phyloP scores from a whole-genome alignment of 2,888 invertebrate species.

The Andrena praecox region DNA sequence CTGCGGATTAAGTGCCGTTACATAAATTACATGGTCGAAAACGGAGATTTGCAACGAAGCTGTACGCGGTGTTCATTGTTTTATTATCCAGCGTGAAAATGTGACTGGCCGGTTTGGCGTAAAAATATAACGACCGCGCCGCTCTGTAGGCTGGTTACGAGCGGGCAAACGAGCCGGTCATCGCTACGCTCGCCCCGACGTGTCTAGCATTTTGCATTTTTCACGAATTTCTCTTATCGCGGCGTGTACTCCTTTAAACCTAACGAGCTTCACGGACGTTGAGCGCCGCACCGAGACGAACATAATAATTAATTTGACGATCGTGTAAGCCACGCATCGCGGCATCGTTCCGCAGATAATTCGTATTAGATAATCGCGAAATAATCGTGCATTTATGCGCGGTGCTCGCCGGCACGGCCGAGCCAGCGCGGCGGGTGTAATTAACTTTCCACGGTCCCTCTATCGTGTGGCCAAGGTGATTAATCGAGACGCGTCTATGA shows the following conservation, averaged over 20 bases:
- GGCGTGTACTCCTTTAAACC: slow-evolving; percentile 42
- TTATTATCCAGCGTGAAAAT: slow-evolving; percentile 22
- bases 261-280: slow-evolving; percentile 61
- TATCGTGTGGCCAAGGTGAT: slow-evolving; percentile 58
- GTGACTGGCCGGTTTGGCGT: background rate
- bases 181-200: background rate
- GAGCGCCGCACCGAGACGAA: slow-evolving; percentile 51
- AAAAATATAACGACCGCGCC: slow-evolving; percentile 40
- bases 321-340: slow-evolving; percentile 54
- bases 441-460: slow-evolving; percentile 66
- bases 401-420: slow-evolving; percentile 30
- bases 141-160: slow-evolving; percentile 15
- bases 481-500: slow-evolving; percentile 74
- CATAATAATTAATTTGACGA: slow-evolving; percentile 68
- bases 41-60: background rate
- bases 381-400: slow-evolving; percentile 58
- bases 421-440: slow-evolving; percentile 45
- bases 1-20: slow-evolving; percentile 12
- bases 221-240: slow-evolving; percentile 40
- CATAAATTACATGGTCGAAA: background rate
- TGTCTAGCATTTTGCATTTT: slow-evolving; percentile 41
- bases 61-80: background rate
- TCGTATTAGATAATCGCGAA: slow-evolving; percentile 70
- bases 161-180: slow-evolving; percentile 28
- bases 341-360: slow-evolving; percentile 60